A percentile compares a stretch with the other conserved stretches of the same genome.
phyloP scores from a whole-genome alignment of 2,888 invertebrate genomes.

The Zaprionus bogoriensis region DNA sequence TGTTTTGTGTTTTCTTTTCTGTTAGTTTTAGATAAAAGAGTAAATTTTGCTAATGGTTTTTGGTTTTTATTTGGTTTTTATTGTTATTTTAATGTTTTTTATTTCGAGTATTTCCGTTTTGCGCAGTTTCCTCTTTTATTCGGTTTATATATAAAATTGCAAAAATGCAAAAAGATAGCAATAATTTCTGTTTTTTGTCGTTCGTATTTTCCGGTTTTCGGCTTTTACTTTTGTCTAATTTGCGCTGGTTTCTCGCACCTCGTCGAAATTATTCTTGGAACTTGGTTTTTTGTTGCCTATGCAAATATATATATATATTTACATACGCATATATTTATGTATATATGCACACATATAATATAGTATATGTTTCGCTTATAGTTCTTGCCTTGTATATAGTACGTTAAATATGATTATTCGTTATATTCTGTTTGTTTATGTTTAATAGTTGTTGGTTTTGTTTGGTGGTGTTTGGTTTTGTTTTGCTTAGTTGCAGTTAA shows the following conservation, averaged over 20 bases:
- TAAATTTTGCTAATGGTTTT: constrained; percentile 81
- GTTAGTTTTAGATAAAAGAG: constrained; percentile 80
- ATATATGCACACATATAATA: constrained; percentile 22
- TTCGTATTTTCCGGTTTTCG: constrained; percentile 50
- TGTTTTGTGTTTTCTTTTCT: constrained; percentile 37
- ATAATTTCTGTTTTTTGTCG: constrained; percentile 65
- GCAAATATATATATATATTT: constrained; percentile 52
- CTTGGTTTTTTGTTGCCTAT: constrained; percentile 77
- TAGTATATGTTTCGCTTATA: constrained; percentile 29
- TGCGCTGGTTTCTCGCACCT: constrained; percentile 65
- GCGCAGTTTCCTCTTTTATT: constrained; percentile 27
- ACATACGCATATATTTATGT: constrained; percentile 53
- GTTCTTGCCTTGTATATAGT: constrained; percentile 62
- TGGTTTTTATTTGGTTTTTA: constrained; percentile 37
- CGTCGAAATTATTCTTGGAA: constrained; percentile 76
- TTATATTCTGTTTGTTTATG: constrained; percentile 42
- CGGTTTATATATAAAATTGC: constrained; percentile 82
- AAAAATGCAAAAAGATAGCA: constrained; percentile 83
- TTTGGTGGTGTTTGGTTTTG: constrained; percentile 80
- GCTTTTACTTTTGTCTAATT: constrained; percentile 68
- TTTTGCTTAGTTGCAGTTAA: constrained; percentile 60
- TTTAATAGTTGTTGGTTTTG: constrained; percentile 81
- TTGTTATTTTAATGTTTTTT: constrained; percentile 43
- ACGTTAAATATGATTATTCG: constrained; percentile 79
- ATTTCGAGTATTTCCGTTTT: constrained; percentile 7